phyloP scores from a whole-genome alignment of 2,113 vertebrate genomes.

The Nicator chloris region DNA sequence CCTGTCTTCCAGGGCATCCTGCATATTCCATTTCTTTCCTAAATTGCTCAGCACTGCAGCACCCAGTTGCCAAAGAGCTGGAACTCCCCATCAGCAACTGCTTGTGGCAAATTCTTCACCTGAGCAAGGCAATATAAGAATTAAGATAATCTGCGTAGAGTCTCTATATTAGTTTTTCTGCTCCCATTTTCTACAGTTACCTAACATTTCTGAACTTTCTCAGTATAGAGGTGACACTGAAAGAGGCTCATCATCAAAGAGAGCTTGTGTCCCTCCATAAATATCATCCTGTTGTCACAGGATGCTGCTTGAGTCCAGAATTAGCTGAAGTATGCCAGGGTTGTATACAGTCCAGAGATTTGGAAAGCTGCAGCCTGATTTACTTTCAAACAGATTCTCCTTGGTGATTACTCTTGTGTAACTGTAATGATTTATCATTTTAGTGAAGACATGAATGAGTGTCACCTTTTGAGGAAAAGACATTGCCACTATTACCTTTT shows the following conservation, averaged over 20 bases:
- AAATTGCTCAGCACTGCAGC: neutral
- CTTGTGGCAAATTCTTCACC: neutral
- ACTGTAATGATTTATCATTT: neutral
- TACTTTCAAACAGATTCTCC: neutral
- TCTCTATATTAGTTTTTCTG: neutral
- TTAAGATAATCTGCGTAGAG: neutral
- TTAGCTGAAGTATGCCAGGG: neutral
- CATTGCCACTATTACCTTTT: neutral
- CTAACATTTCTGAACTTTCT: neutral
- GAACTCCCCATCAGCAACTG: neutral
- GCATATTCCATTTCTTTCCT: neutral
- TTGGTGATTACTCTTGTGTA: neutral
- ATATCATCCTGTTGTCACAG: neutral
- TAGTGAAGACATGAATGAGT: neutral
- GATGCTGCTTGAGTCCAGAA: neutral
- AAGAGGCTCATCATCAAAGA: neutral
- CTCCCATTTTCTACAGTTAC: neutral
- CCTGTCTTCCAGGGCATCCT: neutral
- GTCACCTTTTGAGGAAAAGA: neutral
- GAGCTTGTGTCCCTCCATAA: neutral
- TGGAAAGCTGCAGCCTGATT: neutral
- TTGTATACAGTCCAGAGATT: neutral
- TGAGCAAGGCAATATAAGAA: neutral
- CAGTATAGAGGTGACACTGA: neutral
- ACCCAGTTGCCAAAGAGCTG: neutral